Conservation (phyloP, 2,113 vertebrate species). For the Caranx melampygus region DNA sequence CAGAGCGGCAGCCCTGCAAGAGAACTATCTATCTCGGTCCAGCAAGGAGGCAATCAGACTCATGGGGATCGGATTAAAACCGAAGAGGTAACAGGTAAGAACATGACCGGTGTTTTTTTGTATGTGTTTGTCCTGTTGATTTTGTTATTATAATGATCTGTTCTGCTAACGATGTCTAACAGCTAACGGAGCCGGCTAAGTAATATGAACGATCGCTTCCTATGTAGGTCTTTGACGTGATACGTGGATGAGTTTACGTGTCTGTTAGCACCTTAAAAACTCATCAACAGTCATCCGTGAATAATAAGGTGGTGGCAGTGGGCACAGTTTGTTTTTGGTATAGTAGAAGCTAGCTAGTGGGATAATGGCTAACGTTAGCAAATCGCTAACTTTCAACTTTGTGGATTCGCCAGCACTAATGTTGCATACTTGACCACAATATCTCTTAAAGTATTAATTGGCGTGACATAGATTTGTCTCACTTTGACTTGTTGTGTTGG, state of each 20-base stretch:
- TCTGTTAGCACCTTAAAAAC: background rate
- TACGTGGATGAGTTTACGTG: fast-evolving
- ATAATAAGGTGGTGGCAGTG: fast-evolving
- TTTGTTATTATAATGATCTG: background rate
- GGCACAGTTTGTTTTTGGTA: background rate
- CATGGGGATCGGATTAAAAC: conserved; percentile 75
- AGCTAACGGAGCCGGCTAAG: conserved; percentile 12
- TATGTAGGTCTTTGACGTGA: background rate
- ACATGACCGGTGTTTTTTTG: background rate
- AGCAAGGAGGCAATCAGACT: conserved; percentile 55
- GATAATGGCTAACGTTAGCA: conserved; percentile 34
- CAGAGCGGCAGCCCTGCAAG: conserved; percentile 81
- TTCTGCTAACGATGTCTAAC: conserved; percentile 51
- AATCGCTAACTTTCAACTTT: conserved; percentile 47
- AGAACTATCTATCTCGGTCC: conserved; percentile 72
- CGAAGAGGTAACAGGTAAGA: conserved; percentile 82
- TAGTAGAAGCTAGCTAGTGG: background rate
- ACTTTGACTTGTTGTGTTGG: background rate
- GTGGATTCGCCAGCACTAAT: background rate
- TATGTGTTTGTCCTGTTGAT: background rate
- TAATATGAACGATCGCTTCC: background rate
- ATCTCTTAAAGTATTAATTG: background rate
- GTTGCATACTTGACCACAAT: background rate
- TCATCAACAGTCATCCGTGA: background rate
- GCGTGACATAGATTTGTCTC: background rate